Evolutionary conservation across 1,140 invertebrate species (phyloP), one percentile per base, ranked within the genome.

Genomic region (Anastrepha obliqua): DNA sequence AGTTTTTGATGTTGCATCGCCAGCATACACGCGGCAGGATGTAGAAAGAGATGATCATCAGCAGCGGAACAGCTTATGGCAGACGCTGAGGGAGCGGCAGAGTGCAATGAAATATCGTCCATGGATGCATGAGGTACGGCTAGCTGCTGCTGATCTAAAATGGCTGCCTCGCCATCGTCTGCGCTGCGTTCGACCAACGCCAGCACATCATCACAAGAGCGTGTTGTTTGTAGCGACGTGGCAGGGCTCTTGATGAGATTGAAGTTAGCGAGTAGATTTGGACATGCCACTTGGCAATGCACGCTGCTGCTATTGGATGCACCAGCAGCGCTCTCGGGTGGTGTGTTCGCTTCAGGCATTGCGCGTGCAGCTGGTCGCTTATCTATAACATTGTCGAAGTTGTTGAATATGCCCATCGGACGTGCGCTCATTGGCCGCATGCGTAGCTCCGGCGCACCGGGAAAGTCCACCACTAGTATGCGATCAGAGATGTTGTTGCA

Each of bases 401-500:
- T 74, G 51, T 87, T 86, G 44, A 55, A 86, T 29, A 92, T 92
- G 20, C 89, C 92, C 64, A 89, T 60, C 0, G 91, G 91, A 44
- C 91, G 90, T 2, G 91, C 44, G 20, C 62, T 64, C 51, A 74
- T 39, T 0, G 59, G 44, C 9, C 59, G 64, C 74, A 59, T 60
- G 74, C 87, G 65, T 11, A 74, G 17, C 17, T 70, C 85, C 11
- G 58, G 60, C 7, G 85, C 89, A 4, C 89, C 90, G 11, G 96
- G 95, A 91, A 97, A 96, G 91, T 98, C 97, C 0, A 97, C 96
- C 0, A 97, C 95, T 70, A 97, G 94, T 89, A 98, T 98, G 85
- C 96, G 94, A 93, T 98, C 97, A 1, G 96, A 96, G 87, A 97
- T 95, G 90, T 96, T 96, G 62, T 96, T 95, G 91, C 96, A 96